A percentile compares a stretch with the other conserved stretches of the same genome.
These are phyloP conservation scores for Babyrousa celebensis DNA, from an alignment of 2,797 vertebrate species.

Conservation along the genomic window DNA sequence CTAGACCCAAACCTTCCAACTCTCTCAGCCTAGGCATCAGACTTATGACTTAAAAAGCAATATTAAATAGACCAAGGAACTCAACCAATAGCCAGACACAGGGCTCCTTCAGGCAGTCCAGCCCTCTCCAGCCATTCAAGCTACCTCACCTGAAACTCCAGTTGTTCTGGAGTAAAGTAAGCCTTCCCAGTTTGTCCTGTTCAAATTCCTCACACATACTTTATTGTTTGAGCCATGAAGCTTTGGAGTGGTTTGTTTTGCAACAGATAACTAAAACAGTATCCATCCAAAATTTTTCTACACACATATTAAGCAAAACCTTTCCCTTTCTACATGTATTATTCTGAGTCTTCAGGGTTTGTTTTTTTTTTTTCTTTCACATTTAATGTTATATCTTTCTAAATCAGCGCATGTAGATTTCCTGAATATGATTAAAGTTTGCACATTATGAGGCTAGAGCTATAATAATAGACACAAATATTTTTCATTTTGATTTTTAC, in stretches of 20 bases:
- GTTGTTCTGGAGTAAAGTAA: background rate
- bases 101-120: background rate
- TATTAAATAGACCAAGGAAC: background rate
- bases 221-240: background rate
- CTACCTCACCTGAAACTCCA: background rate
- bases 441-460: background rate
- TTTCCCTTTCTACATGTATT: constrained; percentile 28
- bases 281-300: background rate
- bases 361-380: background rate
- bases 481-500: background rate
- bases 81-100: background rate
- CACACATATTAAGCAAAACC: background rate
- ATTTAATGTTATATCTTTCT: background rate
- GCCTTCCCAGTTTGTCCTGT: background rate
- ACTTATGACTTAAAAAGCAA: background rate
- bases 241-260: background rate
- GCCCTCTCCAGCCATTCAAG: background rate
- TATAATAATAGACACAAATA: background rate
- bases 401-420: background rate
- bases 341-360: background rate
- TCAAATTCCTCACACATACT: background rate
- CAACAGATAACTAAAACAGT: constrained; percentile 11
- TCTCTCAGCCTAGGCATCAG: background rate
- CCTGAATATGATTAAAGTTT: background rate
- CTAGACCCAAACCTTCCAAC: background rate